These are phyloP conservation scores for Menidia beryllina DNA, from an alignment of 2,113 vertebrate species.

Conservation along the genomic window DNA sequence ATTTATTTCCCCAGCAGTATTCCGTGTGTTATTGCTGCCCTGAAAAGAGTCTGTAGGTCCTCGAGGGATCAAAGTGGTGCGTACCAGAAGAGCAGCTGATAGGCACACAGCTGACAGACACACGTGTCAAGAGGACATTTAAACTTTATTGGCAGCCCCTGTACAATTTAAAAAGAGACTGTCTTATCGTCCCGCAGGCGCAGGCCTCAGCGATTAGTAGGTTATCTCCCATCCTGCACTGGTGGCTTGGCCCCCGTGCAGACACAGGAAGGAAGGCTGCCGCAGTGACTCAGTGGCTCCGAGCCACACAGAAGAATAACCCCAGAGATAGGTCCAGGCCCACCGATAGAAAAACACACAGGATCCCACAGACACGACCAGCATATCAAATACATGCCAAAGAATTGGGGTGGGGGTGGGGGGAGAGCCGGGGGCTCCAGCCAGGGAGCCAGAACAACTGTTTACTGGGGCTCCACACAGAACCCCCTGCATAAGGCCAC, in stretches of 20 bases:
- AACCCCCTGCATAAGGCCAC: conserved; percentile 39
- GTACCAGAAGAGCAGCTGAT: conserved; percentile 52
- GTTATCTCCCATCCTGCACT: conserved; percentile 82
- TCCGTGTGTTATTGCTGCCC: neutral
- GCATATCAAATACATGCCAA: conserved; percentile 73
- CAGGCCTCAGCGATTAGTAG: conserved; percentile 64
- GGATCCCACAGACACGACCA: conserved; percentile 69
- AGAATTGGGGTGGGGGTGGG: conserved; percentile 50
- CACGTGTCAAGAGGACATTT: conserved; percentile 70
- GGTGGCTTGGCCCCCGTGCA: conserved; percentile 59
- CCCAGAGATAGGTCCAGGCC: conserved; percentile 49
- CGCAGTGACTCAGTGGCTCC: conserved; percentile 63
- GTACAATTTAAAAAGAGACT: conserved; percentile 23
- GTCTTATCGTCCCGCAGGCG: conserved; percentile 72
- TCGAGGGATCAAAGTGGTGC: conserved; percentile 12
- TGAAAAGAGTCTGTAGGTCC: conserved; percentile 1
- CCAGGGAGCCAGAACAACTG: conserved; percentile 50
- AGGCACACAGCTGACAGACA: conserved; percentile 45
- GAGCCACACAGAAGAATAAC: conserved; percentile 49
- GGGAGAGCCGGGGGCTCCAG: conserved; percentile 37
- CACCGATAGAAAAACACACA: conserved; percentile 65
- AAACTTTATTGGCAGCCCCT: conserved; percentile 60
- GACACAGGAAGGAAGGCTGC: conserved; percentile 80
- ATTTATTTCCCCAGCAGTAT: neutral
- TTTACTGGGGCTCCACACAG: conserved; percentile 43